Percentiles rank a stretch among this genome's conserved stretches.
Evolutionary conservation across 2,797 vertebrate genomes (phyloP).

Genomic region (Pyrocephalus nanus): DNA sequence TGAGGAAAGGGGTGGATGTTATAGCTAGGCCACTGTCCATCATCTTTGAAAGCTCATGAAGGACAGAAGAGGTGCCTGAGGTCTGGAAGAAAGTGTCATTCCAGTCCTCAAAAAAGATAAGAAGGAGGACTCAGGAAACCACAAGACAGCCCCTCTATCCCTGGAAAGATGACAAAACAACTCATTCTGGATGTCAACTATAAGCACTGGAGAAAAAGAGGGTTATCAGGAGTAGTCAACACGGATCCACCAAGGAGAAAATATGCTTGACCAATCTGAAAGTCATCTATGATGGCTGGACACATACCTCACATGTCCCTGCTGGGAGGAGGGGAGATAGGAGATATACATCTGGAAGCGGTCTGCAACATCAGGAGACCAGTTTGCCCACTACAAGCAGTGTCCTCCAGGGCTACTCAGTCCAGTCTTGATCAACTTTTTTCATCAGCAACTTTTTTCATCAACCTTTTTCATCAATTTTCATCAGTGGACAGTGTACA

Average conservation of each 20-base stretch:
- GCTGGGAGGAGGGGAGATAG: not conserved
- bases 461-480: not conserved
- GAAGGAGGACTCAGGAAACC: not conserved
- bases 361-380: not conserved
- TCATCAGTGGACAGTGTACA: not conserved
- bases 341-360: not conserved
- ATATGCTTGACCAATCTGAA: not conserved
- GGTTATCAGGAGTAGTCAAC: not conserved
- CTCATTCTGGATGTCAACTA: not conserved
- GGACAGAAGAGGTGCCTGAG: not conserved
- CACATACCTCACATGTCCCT: not conserved
- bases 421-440: not conserved
- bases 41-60: not conserved
- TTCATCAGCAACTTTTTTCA: not conserved
- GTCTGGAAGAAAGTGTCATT: not conserved
- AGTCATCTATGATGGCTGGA: not conserved
- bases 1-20: not conserved
- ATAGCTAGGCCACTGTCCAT: not conserved
- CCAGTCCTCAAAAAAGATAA: not conserved
- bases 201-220: not conserved
- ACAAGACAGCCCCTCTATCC: not conserved
- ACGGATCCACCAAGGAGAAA: not conserved
- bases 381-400: not conserved
- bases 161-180: not conserved
- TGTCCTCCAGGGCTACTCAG: not conserved